These are phyloP conservation scores for Hemiprocne comata DNA, from an alignment of 2,113 vertebrate genomes.

Conservation along the genomic window DNA sequence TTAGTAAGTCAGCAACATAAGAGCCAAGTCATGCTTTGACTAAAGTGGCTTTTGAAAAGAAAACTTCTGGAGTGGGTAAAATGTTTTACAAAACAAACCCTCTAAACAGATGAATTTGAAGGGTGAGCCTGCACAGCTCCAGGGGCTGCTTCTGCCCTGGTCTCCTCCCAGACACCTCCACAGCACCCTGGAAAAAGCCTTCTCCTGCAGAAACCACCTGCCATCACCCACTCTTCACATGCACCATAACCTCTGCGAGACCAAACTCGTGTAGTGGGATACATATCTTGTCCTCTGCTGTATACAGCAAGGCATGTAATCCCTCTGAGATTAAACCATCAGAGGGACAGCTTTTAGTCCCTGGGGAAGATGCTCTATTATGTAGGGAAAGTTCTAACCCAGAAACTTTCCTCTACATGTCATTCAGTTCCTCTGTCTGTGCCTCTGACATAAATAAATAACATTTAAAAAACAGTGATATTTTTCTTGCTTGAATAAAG, in stretches of 20 bases:
- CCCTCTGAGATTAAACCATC: neutral
- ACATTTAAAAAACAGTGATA: too few relatives aligned
- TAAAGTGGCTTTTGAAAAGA: neutral
- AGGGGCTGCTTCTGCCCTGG: neutral
- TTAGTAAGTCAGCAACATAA: neutral
- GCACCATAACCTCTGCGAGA: neutral
- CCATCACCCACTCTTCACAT: neutral
- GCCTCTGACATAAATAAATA: neutral
- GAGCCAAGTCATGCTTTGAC: neutral
- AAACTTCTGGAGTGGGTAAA: neutral
- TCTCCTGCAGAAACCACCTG: neutral
- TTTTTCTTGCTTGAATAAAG: neutral
- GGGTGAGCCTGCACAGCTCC: neutral
- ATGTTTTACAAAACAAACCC: neutral
- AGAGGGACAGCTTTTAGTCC: neutral
- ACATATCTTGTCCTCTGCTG: neutral
- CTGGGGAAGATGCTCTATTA: neutral
- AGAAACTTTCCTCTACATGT: neutral
- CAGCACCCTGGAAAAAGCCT: neutral
- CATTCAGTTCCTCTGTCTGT: neutral
- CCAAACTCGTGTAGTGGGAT: neutral
- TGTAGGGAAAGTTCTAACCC: neutral
- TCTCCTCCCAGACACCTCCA: neutral
- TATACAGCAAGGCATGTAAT: neutral
- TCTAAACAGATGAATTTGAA: neutral